phyloP scores from a whole-genome alignment of 2,888 invertebrate species.

The Acleris laterana region DNA sequence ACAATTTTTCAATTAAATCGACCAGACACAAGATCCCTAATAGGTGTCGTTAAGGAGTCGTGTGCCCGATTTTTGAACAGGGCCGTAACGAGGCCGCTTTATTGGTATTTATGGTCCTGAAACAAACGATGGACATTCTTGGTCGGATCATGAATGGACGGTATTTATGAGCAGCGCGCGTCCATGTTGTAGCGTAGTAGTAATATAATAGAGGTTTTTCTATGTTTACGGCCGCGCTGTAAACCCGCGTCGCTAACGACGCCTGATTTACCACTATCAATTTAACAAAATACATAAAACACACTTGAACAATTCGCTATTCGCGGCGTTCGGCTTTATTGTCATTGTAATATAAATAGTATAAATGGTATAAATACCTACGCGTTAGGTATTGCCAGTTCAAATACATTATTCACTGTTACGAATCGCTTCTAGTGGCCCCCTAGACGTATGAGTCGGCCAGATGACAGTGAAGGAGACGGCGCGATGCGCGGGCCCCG shows the following conservation, averaged over 20 bases:
- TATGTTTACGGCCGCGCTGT: slow-evolving; percentile 77
- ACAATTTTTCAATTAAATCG: slow-evolving; percentile 84
- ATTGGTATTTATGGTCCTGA: slow-evolving; percentile 81
- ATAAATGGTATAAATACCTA: slow-evolving; percentile 27
- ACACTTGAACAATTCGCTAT: slow-evolving; percentile 65
- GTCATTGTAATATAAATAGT: slow-evolving; percentile 40
- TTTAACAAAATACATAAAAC: slow-evolving; percentile 71
- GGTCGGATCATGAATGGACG: slow-evolving; percentile 74
- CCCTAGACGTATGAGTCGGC: slow-evolving; percentile 70
- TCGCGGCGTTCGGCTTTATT: slow-evolving; percentile 60
- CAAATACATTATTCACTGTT: slow-evolving; percentile 79
- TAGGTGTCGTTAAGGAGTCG: slow-evolving; percentile 84
- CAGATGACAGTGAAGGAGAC: slow-evolving; percentile 71
- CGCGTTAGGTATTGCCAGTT: slow-evolving; percentile 69
- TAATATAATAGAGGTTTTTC: slow-evolving; percentile 73
- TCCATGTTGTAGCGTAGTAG: slow-evolving; percentile 59
- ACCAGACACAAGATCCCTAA: slow-evolving; percentile 83
- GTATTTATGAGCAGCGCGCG: slow-evolving; percentile 76
- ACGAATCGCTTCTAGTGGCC: slow-evolving; percentile 78
- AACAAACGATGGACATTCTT: slow-evolving; percentile 71
- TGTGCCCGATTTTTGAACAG: slow-evolving; percentile 83
- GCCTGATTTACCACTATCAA: slow-evolving; percentile 79
- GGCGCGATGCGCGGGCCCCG: slow-evolving; percentile 45
- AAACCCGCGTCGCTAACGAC: slow-evolving; percentile 80
- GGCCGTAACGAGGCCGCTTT: slow-evolving; percentile 81